Percentiles rank a stretch among this genome's conserved stretches.
Evolutionary conservation across 2,797 vertebrate genomes (phyloP).

Genomic region (Sparidentex hasta): DNA sequence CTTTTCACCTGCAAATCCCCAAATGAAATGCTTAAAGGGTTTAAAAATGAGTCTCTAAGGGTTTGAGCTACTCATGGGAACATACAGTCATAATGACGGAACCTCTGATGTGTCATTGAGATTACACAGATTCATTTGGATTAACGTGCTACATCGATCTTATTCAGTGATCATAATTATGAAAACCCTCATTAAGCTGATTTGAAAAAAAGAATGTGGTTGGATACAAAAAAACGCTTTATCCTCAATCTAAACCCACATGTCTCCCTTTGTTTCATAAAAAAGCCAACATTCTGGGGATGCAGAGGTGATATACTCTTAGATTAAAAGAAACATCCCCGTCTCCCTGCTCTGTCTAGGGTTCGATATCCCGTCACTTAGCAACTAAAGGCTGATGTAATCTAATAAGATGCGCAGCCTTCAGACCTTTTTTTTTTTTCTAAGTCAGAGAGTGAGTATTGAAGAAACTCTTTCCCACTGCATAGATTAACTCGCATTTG

Average conservation of each 20-base stretch:
- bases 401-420: slow-evolving; percentile 32
- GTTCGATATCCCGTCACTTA: slow-evolving; percentile 48
- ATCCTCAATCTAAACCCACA: background rate
- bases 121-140: background rate
- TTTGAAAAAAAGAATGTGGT: too few species aligned
- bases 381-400: slow-evolving; percentile 56
- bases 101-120: background rate
- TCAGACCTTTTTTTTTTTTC: slow-evolving; percentile 22
- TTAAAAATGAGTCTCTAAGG: background rate
- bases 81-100: background rate
- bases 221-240: background rate
- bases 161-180: background rate
- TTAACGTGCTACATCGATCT: background rate
- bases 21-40: too few species aligned
- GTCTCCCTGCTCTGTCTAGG: slow-evolving; percentile 10
- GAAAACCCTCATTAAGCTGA: background rate
- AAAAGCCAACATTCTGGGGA: background rate
- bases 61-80: background rate
- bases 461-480: slow-evolving; percentile 21
- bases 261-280: background rate
- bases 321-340: background rate
- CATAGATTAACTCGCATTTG: slow-evolving; percentile 28
- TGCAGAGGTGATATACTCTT: background rate
- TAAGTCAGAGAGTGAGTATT: slow-evolving; percentile 26
- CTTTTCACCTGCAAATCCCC: background rate